Conservation (phyloP, 2,888 invertebrate genomes). For the Nomada fabriciana region DNA sequence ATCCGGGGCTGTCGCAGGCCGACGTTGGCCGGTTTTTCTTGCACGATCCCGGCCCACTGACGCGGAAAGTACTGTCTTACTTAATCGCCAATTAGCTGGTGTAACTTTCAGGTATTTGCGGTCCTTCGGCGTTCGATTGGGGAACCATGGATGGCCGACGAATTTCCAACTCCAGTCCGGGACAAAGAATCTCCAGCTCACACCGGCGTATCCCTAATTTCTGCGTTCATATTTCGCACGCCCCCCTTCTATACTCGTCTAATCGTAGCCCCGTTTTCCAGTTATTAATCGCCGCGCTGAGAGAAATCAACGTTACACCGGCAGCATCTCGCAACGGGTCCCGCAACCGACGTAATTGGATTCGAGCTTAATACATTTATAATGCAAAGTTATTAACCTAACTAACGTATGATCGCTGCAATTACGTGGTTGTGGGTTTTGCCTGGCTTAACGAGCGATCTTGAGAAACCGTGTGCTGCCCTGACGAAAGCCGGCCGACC, state of each 20-base stretch:
- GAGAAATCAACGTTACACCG: conserved; percentile 38
- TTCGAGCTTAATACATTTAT: conserved; percentile 79
- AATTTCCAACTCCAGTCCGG: background rate
- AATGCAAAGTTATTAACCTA: conserved; percentile 79
- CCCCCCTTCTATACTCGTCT: background rate
- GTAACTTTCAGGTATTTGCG: conserved; percentile 18
- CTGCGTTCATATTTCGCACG: conserved; percentile 21
- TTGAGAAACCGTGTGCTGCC: conserved; percentile 56
- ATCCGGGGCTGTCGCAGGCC: conserved; percentile 52
- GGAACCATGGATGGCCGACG: background rate
- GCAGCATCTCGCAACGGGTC: conserved; percentile 56
- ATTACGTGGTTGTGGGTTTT: conserved; percentile 77
- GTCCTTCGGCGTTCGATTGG: background rate
- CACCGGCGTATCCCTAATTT: conserved; percentile 6
- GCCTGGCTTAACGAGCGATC: conserved; percentile 77
- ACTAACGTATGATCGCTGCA: conserved; percentile 76
- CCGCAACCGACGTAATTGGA: conserved; percentile 73
- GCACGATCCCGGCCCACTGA: conserved; percentile 47
- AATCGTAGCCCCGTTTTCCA: conserved; percentile 27
- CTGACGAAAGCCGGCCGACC: conserved; percentile 44
- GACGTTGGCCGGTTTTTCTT: conserved; percentile 41
- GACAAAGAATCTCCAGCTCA: background rate
- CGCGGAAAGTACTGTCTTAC: conserved; percentile 42
- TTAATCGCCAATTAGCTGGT: conserved; percentile 19
- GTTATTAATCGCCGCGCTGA: conserved; percentile 34